These are phyloP conservation scores for Chinchilla lanigera DNA, from an alignment of 2,113 vertebrate species.

Conservation along the genomic window DNA sequence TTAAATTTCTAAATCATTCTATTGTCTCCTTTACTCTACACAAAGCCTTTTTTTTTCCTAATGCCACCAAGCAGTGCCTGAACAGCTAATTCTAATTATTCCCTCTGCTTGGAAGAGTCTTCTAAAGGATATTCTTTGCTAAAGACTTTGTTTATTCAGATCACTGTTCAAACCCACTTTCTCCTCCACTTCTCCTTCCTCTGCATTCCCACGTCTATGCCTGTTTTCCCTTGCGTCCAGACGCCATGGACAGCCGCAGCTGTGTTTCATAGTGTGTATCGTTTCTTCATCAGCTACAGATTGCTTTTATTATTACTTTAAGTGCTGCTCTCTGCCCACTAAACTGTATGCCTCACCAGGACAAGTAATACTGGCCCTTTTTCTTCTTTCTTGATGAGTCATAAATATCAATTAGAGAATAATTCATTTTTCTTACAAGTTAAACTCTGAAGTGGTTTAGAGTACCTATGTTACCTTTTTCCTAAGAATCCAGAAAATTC, in stretches of 20 bases:
- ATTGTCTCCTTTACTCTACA: neutral
- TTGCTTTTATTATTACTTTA: neutral
- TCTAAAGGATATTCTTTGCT: neutral
- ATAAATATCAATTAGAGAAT: neutral
- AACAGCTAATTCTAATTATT: neutral
- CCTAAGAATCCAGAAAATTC: neutral
- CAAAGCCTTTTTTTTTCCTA: neutral
- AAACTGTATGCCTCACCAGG: neutral
- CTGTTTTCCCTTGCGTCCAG: too few relatives aligned
- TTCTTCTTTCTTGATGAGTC: neutral
- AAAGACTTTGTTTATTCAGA: neutral
- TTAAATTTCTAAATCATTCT: neutral
- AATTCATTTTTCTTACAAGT: neutral
- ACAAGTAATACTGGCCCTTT: neutral
- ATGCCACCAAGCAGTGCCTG: fast-evolving
- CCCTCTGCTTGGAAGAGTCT: neutral
- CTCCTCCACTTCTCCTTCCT: too few relatives aligned
- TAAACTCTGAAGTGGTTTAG: neutral
- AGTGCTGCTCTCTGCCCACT: neutral
- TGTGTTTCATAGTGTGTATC: neutral
- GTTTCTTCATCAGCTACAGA: neutral
- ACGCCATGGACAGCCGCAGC: neutral
- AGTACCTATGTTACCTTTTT: neutral
- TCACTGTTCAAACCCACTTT: neutral
- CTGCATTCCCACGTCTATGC: neutral